Evolutionary conservation across 2,888 invertebrate genomes (phyloP).

Genomic region (Polydrusus pterygomalis): DNA sequence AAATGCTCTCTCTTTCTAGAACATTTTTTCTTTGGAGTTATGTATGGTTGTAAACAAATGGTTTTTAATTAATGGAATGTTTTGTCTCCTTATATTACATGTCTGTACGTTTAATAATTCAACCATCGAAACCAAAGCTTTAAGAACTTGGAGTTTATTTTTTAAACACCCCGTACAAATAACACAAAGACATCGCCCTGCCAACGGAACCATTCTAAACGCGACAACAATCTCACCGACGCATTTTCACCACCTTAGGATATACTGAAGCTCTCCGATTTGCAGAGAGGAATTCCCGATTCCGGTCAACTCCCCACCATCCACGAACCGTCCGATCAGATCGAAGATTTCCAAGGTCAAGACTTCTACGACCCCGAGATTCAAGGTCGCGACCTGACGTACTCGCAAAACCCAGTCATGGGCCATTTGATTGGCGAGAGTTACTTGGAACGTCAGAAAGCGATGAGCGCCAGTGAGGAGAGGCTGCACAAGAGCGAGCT

Average conservation of each 20-base stretch:
- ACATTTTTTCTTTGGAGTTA: no score
- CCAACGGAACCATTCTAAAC: neutral
- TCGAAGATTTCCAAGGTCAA: conserved; percentile 16
- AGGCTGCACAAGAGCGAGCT: conserved; percentile 70
- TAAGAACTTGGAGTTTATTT: no score
- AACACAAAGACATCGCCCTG: no score
- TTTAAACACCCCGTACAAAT: no score
- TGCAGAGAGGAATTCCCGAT: conserved; percentile 59
- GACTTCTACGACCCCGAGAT: conserved; percentile 42
- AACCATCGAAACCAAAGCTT: no score
- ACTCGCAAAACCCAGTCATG: conserved; percentile 53
- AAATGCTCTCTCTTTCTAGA: no score
- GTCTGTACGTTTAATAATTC: no score
- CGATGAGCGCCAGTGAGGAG: conserved; percentile 53
- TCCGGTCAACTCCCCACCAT: conserved; percentile 38
- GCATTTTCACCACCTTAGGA: conserved; percentile 56
- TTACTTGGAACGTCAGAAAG: conserved; percentile 32
- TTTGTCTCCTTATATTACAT: no score
- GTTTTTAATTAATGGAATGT: no score
- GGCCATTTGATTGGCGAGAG: conserved; percentile 44
- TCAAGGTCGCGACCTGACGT: conserved; percentile 51
- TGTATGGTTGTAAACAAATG: no score
- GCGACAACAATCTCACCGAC: conserved; percentile 18
- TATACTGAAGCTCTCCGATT: conserved; percentile 64
- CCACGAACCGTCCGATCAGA: conserved; percentile 41